A percentile compares a stretch with the other conserved stretches of the same genome.
Evolutionary conservation across 1,140 invertebrate genomes (phyloP).

Genomic region (Musca domestica): DNA sequence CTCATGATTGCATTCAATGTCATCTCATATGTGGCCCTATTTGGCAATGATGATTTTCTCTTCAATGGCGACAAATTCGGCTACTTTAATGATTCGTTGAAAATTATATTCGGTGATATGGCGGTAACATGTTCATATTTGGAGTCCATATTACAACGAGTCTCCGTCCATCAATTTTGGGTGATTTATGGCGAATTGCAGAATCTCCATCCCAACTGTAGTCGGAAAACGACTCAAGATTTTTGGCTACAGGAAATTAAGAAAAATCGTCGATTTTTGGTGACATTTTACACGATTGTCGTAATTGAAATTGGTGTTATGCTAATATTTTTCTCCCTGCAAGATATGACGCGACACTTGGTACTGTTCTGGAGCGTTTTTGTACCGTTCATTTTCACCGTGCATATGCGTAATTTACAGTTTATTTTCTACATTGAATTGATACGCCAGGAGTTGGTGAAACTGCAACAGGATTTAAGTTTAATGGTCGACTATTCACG

Average conservation of each 20-base stretch:
- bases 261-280: slow-evolving; percentile 13
- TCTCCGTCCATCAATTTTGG: slow-evolving; percentile 34
- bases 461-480: slow-evolving; percentile 34
- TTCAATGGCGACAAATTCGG: slow-evolving; percentile 37
- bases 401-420: slow-evolving; percentile 40
- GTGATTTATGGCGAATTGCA: background rate
- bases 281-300: slow-evolving; percentile 6
- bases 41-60: slow-evolving; percentile 32
- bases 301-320: slow-evolving; percentile 28
- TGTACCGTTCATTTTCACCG: slow-evolving; percentile 33
- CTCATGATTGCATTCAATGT: slow-evolving; percentile 22
- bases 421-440: slow-evolving; percentile 43
- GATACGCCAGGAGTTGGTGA: slow-evolving; percentile 34
- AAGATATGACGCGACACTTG: slow-evolving; percentile 25
- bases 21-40: slow-evolving; percentile 18
- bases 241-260: background rate
- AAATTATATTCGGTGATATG: slow-evolving; percentile 35
- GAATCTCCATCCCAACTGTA: no score
- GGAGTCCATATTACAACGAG: slow-evolving; percentile 31
- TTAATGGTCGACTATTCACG: slow-evolving; percentile 41
- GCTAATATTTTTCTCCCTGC: background rate
- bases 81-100: slow-evolving; percentile 37
- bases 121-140: slow-evolving; percentile 37
- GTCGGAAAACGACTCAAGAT: background rate
- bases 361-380: slow-evolving; percentile 39